Conservation (phyloP, 1,140 invertebrate species). For the Drosophila prosaltans region DNA sequence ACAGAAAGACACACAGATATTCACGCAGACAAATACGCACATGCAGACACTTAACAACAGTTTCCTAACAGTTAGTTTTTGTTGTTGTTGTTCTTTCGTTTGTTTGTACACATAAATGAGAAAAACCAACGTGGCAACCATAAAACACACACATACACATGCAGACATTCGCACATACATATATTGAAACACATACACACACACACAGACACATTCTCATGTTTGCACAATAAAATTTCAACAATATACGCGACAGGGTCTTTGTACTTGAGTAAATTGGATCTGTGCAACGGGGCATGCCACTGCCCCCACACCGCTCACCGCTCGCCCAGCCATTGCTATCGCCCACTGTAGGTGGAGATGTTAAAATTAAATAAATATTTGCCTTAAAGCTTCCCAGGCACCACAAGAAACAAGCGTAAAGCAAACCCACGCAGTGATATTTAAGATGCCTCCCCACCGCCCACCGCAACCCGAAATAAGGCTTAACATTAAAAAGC, state of each 20-base stretch:
- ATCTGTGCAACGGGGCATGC: conserved; percentile 64
- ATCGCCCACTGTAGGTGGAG: background rate
- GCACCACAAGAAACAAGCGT: conserved; percentile 17
- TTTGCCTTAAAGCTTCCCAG: conserved; percentile 62
- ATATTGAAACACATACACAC: conserved; percentile 17
- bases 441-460: conserved; percentile 44
- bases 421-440: conserved; percentile 36
- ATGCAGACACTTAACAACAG: conserved; percentile 72
- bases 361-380: conserved; percentile 78
- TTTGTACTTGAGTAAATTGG: conserved; percentile 80
- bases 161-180: background rate
- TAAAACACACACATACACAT: conserved; percentile 54
- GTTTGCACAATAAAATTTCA: conserved; percentile 80
- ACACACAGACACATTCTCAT: conserved; percentile 52
- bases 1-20: conserved; percentile 12
- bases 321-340: background rate
- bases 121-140: conserved; percentile 75
- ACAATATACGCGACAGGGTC: conserved; percentile 76
- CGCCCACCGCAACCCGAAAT: conserved; percentile 18
- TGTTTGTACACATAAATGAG: conserved; percentile 62
- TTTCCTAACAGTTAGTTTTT: conserved; percentile 50
- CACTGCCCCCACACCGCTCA: background rate
- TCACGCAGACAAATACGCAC: conserved; percentile 7
- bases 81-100: conserved; percentile 43
- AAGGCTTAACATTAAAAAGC: conserved; percentile 31